phyloP scores from a whole-genome alignment of 64 coral and sea anemone species.

The Montipora cactus region DNA sequence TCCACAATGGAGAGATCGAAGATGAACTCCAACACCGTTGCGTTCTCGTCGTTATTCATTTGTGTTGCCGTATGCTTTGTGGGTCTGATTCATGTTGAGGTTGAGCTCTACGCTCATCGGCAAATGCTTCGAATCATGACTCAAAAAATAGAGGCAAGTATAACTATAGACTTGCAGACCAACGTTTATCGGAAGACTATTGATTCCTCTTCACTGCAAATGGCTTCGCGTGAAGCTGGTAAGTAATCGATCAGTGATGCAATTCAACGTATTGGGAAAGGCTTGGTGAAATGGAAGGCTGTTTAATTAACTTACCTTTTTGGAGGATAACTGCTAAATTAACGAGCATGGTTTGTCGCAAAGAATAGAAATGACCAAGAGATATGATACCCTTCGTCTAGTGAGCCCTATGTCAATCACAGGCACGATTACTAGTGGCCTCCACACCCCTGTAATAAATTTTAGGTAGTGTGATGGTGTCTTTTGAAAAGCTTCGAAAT shows the following conservation, averaged over 20 bases:
- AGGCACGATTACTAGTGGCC: too few relatives aligned
- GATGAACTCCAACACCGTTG: not conserved
- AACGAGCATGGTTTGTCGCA: too few relatives aligned
- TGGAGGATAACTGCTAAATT: too few relatives aligned
- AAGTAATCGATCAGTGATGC: not conserved
- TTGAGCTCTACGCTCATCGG: not conserved
- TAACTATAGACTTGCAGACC: not conserved
- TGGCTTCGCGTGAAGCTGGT: not conserved
- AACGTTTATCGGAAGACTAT: not conserved
- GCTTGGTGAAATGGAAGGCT: too few relatives aligned
- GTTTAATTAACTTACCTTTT: too few relatives aligned
- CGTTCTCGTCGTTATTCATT: not conserved
- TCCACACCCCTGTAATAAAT: too few relatives aligned
- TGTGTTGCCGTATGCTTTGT: not conserved
- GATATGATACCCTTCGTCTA: too few relatives aligned
- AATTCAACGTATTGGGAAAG: too few relatives aligned
- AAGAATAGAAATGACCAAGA: too few relatives aligned
- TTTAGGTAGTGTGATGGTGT: too few relatives aligned
- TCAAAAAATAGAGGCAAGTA: not conserved
- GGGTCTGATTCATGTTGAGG: not conserved
- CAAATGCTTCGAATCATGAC: conserved; percentile 6
- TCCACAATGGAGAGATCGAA: not conserved
- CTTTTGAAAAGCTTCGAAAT: too few relatives aligned
- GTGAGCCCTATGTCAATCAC: too few relatives aligned
- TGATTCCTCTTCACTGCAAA: not conserved